phyloP scores from a whole-genome alignment of 2,888 invertebrate genomes.

The Spodoptera picta region DNA sequence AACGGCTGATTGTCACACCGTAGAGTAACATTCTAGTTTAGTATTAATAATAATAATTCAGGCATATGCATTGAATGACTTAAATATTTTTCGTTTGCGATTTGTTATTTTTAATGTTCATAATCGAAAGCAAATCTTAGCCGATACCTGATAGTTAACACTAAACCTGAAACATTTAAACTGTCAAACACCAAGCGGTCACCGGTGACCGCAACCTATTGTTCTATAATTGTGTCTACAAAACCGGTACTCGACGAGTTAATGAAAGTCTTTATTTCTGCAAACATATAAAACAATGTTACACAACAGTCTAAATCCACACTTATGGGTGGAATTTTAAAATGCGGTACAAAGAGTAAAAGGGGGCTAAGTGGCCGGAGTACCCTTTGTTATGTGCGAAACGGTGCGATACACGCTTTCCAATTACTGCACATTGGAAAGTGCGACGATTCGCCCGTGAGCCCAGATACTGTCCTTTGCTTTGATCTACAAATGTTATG shows the following conservation, averaged over 20 bases:
- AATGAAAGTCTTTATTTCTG: too few species aligned
- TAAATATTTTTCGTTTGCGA: too few species aligned
- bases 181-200: too few species aligned
- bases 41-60: too few species aligned
- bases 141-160: too few species aligned
- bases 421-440: slow-evolving; percentile 71
- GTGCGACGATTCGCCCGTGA: slow-evolving; percentile 74
- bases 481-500: slow-evolving; percentile 62
- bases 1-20: slow-evolving; percentile 56
- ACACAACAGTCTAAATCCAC: slow-evolving; percentile 47
- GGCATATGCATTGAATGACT: too few species aligned
- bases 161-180: too few species aligned
- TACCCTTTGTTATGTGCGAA: slow-evolving; percentile 75
- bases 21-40: slow-evolving; percentile 7
- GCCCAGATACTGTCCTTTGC: slow-evolving; percentile 68
- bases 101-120: too few species aligned
- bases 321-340: slow-evolving; percentile 66
- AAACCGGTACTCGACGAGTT: too few species aligned
- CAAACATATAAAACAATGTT: slow-evolving; percentile 13
- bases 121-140: too few species aligned
- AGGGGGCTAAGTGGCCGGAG: slow-evolving; percentile 76
- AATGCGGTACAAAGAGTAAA: slow-evolving; percentile 70
- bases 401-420: slow-evolving; percentile 66
- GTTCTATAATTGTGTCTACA: too few species aligned
- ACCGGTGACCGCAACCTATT: too few species aligned